Conservation (phyloP, 2,113 vertebrate genomes). For the Garra rufa region DNA sequence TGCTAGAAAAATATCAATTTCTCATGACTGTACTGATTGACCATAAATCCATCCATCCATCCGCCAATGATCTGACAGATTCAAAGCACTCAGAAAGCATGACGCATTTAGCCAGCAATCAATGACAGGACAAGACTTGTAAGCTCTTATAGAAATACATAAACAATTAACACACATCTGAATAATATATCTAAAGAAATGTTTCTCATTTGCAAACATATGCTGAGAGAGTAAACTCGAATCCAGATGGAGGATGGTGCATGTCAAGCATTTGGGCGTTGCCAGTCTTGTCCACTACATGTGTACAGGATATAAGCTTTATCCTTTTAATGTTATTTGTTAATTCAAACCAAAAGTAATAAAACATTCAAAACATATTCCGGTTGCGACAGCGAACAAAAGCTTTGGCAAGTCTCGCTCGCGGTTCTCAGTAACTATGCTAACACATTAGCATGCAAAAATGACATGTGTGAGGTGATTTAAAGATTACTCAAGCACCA, state of each 20-base stretch:
- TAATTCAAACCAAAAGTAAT: too few relatives aligned
- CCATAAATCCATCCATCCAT: not conserved
- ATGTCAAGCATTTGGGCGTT: constrained; percentile 26
- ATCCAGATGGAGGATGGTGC: not conserved
- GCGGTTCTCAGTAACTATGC: not conserved
- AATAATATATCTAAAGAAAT: not conserved
- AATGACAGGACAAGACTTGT: not conserved
- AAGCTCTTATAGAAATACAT: not conserved
- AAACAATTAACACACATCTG: not conserved
- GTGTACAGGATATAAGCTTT: not conserved
- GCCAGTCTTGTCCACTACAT: not conserved
- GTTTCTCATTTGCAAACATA: not conserved
- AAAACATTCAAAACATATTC: not conserved
- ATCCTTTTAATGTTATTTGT: too few relatives aligned
- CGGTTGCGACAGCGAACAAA: not conserved
- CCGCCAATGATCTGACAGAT: not conserved
- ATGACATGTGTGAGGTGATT: not conserved
- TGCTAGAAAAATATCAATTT: not conserved
- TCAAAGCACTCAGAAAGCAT: not conserved
- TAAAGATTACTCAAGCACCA: not conserved
- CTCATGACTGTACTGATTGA: not conserved
- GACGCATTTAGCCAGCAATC: not conserved
- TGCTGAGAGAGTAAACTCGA: not conserved
- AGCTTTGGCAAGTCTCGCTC: not conserved
- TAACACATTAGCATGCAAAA: not conserved